Percentiles rank a stretch among this genome's conserved stretches.
Conservation (phyloP, 2,888 invertebrate species). For the Hypomecis atomaria region DNA sequence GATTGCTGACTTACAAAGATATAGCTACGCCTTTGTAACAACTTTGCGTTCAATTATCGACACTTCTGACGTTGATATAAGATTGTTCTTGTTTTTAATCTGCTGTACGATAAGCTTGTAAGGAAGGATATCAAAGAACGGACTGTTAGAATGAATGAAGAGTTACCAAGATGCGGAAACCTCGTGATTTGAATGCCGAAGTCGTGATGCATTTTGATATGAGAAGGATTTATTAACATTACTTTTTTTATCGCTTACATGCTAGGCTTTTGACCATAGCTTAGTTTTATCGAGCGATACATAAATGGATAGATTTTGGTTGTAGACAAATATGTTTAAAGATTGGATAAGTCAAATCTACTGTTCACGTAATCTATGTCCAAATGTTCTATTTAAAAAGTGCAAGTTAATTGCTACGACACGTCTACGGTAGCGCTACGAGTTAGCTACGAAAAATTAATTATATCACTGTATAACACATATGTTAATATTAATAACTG, state of each 20-base stretch:
- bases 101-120: neutral
- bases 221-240: neutral
- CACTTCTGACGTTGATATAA: neutral
- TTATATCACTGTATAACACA: too few species aligned
- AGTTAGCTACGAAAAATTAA: neutral
- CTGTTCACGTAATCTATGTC: too few species aligned
- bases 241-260: too few species aligned
- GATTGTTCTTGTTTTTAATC: neutral
- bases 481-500: too few species aligned
- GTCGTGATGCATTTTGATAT: constrained; percentile 5
- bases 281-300: too few species aligned
- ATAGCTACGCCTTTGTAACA: neutral
- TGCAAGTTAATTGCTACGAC: constrained; percentile 4
- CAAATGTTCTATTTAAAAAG: neutral
- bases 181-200: constrained; percentile 22
- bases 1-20: constrained; percentile 24
- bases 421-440: constrained; percentile 2
- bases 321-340: too few species aligned
- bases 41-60: neutral
- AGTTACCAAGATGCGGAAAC: constrained; percentile 46
- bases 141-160: constrained; percentile 66
- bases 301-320: too few species aligned
- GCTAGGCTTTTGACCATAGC: too few species aligned
- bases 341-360: too few species aligned
- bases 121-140: constrained; percentile 57